These are phyloP conservation scores for Sebastiscus tertius DNA, from an alignment of 2,797 vertebrate genomes.

Conservation along the genomic window DNA sequence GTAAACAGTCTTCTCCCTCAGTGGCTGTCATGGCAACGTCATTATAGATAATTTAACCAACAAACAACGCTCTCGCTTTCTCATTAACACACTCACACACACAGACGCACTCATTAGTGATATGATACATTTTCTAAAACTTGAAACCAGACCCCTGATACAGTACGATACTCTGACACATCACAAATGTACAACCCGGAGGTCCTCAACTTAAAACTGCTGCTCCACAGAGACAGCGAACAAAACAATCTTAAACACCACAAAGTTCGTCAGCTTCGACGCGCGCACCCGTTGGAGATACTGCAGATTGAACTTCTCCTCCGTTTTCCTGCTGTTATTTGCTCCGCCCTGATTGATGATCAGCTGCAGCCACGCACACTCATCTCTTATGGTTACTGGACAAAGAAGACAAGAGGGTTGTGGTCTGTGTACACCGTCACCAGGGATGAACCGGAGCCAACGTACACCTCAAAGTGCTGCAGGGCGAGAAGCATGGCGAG, in stretches of 20 bases:
- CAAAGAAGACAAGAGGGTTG: not conserved
- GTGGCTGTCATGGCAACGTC: conserved; percentile 84
- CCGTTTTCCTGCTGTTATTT: too few species aligned
- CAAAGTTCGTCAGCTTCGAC: too few species aligned
- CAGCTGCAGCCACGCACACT: too few species aligned
- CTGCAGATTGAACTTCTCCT: too few species aligned
- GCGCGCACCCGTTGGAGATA: too few species aligned
- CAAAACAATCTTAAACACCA: too few species aligned
- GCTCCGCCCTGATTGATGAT: too few species aligned
- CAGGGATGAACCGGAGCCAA: not conserved
- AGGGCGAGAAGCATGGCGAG: not conserved
- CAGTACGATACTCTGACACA: conserved; percentile 90
- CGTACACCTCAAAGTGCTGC: not conserved
- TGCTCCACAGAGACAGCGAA: too few species aligned
- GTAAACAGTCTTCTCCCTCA: conserved; percentile 85
- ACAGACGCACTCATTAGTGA: conserved; percentile 66
- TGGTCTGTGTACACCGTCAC: not conserved
- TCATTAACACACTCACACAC: conserved; percentile 41
- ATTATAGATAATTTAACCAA: conserved; percentile 68
- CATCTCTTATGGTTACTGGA: too few species aligned
- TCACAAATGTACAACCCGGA: conserved; percentile 82
- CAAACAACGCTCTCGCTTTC: conserved; percentile 56
- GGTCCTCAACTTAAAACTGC: too few species aligned
- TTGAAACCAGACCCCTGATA: conserved; percentile 90
- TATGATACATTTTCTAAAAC: conserved; percentile 84